Evolutionary conservation across 1,140 invertebrate species (phyloP), one percentile per base, ranked within the genome.

Genomic region (Carposina sasakii): DNA sequence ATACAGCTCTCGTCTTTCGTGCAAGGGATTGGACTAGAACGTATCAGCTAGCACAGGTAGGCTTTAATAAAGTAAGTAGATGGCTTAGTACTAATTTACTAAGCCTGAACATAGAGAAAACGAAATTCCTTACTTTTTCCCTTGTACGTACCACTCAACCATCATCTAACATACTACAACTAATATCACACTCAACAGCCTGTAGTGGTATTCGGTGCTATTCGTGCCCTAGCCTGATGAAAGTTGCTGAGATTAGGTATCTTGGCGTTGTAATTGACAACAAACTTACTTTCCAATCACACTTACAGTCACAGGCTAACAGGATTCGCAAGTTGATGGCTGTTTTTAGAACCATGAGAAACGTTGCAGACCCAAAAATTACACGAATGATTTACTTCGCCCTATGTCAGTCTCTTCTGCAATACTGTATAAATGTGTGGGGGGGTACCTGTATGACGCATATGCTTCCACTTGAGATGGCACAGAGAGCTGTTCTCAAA

Each of bases 391-490:
- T 28, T n/a, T 43, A 28, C 17, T 12, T 42, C 4, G 40, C 40
- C 5, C 8, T 42, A 8, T 26, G 22, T 43, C 41, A 43, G 17
- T 43, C 22, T 1, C n/a, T 43, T 10, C n/a, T 43, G 10, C 4
- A 15, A 3, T 43, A 43, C 23, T 43, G 41, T 13, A 43, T 43
- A 16, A 12, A 10, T 8, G 22, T 20, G 2, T 43, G 41, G 41
- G 41, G n/a, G 41, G 22, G 22, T 28, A 24, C 41, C 1, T 9
- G 23, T 1, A 43, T 28, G 15, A 5, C 41, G 12, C 26, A 26
- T 16, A 13, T 43, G 16, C 15, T 43, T 2, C 3, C 15, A 26
- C 2, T 43, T 12, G 41, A 43, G 17, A 26, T 9, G 16, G 41
- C 41, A 12, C 41, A 43, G 22, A 8, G 41, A 6, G 3, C 19